phyloP scores from a whole-genome alignment of 2,888 invertebrate genomes.

The Vannuccia rotundouncinata region DNA sequence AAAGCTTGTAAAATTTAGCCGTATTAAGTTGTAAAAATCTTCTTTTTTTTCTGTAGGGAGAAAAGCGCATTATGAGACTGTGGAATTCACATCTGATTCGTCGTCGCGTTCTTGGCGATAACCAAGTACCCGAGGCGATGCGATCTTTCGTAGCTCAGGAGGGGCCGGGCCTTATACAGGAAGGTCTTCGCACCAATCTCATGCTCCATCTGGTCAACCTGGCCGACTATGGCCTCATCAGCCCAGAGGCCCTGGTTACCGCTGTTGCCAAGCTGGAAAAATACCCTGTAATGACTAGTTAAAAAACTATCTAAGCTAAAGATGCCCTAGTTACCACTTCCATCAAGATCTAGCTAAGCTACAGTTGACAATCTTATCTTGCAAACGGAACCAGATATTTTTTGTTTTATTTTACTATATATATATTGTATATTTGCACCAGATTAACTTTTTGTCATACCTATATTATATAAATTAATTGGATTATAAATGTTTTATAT shows the following conservation, averaged over 20 bases:
- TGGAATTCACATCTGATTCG: conserved; percentile 75
- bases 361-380: too few species aligned
- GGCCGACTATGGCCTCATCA: conserved; percentile 37
- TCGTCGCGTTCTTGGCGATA: conserved; percentile 33
- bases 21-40: too few species aligned
- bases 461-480: background rate
- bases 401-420: too few species aligned
- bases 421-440: background rate
- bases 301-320: too few species aligned
- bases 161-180: conserved; percentile 1
- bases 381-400: too few species aligned
- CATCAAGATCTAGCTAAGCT: too few species aligned
- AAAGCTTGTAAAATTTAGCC: too few species aligned
- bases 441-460: background rate
- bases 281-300: background rate
- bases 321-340: too few species aligned
- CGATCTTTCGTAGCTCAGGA: conserved; percentile 3
- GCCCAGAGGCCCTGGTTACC: conserved; percentile 29
- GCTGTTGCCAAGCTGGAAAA: background rate
- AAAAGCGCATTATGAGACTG: conserved; percentile 95
- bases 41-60: conserved; percentile 61
- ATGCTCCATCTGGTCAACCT: conserved; percentile 39
- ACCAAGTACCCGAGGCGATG: conserved; percentile 29
- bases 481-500: background rate
- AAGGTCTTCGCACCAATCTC: conserved; percentile 38